These are phyloP conservation scores for Pheosia tremula DNA, from an alignment of 2,888 invertebrate genomes.

Conservation along the genomic window DNA sequence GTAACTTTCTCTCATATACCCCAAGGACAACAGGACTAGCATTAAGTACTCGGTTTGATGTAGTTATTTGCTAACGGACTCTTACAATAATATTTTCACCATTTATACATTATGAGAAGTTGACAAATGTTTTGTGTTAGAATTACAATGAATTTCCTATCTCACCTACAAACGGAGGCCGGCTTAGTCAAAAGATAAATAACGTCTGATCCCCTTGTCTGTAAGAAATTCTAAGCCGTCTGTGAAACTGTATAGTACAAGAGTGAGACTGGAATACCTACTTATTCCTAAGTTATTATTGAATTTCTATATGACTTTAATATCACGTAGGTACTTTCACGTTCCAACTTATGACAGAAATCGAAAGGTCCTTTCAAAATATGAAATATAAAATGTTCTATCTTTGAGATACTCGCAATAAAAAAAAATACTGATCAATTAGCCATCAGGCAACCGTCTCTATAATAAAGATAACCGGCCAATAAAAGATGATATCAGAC, in stretches of 20 bases:
- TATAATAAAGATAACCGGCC: too few relatives aligned
- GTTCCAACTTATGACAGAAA: not conserved
- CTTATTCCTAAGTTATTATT: not conserved
- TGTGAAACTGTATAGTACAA: slow-evolving; percentile 4
- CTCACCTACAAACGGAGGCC: not conserved
- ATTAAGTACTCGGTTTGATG: too few relatives aligned
- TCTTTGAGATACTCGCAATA: too few relatives aligned
- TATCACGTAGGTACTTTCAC: not conserved
- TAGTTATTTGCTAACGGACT: too few relatives aligned
- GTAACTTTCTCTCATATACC: too few relatives aligned
- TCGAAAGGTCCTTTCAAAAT: not conserved
- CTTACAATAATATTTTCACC: too few relatives aligned
- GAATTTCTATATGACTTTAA: not conserved
- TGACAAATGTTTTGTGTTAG: not conserved
- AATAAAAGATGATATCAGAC: too few relatives aligned
- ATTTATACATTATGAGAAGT: not conserved
- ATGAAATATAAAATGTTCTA: too few relatives aligned
- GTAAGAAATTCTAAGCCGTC: slow-evolving; percentile 5
- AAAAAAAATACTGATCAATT: too few relatives aligned
- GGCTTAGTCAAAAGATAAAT: slow-evolving; percentile 4
- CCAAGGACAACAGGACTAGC: too few relatives aligned
- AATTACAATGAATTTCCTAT: not conserved
- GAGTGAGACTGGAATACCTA: not conserved
- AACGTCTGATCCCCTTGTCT: slow-evolving; percentile 5
- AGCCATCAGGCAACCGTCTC: too few relatives aligned